These are phyloP conservation scores for Leucophora obtusa DNA, from an alignment of 2,888 invertebrate species.

Conservation along the genomic window DNA sequence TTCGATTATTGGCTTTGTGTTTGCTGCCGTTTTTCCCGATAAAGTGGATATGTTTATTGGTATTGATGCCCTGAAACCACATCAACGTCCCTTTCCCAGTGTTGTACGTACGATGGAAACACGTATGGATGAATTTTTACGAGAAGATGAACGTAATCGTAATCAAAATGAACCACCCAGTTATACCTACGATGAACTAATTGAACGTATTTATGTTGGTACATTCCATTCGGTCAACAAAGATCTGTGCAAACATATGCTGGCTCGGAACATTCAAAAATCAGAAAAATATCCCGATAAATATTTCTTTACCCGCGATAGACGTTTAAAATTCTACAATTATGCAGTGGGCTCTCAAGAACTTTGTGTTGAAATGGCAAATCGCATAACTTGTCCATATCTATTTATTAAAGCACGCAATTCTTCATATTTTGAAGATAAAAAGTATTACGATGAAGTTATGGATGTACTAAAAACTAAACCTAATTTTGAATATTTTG, in stretches of 20 bases:
- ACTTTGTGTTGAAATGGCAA: conserved; percentile 81
- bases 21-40: conserved; percentile 81
- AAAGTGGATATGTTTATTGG: conserved; percentile 77
- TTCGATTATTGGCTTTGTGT: conserved; percentile 82
- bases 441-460: conserved; percentile 81
- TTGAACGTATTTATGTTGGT: conserved; percentile 81
- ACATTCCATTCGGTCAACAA: conserved; percentile 81
- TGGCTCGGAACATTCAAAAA: conserved; percentile 81
- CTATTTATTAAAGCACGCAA: conserved; percentile 82
- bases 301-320: conserved; percentile 84
- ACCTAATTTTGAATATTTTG: conserved; percentile 81
- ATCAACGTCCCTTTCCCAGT: conserved; percentile 71
- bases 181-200: conserved; percentile 83
- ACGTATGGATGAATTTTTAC: conserved; percentile 79
- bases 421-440: conserved; percentile 81
- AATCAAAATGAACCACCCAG: conserved; percentile 81
- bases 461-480: conserved; percentile 81
- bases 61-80: conserved; percentile 76
- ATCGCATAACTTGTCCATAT: conserved; percentile 82
- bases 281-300: conserved; percentile 81
- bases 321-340: conserved; percentile 81
- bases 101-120: conserved; percentile 76
- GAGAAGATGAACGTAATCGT: conserved; percentile 78
- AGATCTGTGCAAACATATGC: conserved; percentile 81
- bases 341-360: conserved; percentile 77